phyloP scores from a whole-genome alignment of 2,888 invertebrate species.

The Ophion obscuratus region DNA sequence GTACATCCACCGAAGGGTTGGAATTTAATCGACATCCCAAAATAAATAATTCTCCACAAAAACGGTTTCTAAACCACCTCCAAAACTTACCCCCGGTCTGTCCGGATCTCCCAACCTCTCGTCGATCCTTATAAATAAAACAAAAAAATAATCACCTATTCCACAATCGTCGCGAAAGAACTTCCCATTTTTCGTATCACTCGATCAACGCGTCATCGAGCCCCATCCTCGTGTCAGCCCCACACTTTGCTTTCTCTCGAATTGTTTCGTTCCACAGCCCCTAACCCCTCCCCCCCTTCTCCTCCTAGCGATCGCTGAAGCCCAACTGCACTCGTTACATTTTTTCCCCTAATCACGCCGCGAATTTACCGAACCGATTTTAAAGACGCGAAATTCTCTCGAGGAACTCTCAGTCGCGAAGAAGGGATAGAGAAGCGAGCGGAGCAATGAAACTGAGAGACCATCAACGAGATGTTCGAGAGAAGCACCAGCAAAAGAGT shows the following conservation, averaged over 20 bases:
- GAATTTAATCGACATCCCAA: too few relatives aligned
- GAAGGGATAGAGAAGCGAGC: slow-evolving; percentile 17
- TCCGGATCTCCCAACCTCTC: not conserved
- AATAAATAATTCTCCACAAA: not conserved
- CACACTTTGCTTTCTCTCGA: slow-evolving; percentile 2
- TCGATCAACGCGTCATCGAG: slow-evolving; percentile 17
- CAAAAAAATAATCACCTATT: not conserved
- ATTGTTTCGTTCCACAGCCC: slow-evolving; percentile 8
- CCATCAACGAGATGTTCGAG: slow-evolving; percentile 51
- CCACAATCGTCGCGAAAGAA: not conserved
- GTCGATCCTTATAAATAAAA: not conserved
- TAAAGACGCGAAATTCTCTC: slow-evolving; percentile 60
- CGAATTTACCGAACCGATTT: slow-evolving; percentile 38
- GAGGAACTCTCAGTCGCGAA: slow-evolving; percentile 50
- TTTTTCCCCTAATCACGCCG: slow-evolving; percentile 4
- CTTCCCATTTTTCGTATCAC: slow-evolving; percentile 3
- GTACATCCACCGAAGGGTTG: too few relatives aligned
- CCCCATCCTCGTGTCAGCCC: slow-evolving; percentile 8
- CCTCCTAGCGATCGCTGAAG: not conserved
- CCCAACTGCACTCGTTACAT: not conserved
- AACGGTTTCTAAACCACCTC: not conserved
- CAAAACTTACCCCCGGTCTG: not conserved
- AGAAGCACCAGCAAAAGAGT: slow-evolving; percentile 43
- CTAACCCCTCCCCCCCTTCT: not conserved
- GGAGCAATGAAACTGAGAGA: slow-evolving; percentile 53